Evolutionary conservation across 2,113 vertebrate genomes (phyloP).

Genomic region (Ailurus styani): DNA sequence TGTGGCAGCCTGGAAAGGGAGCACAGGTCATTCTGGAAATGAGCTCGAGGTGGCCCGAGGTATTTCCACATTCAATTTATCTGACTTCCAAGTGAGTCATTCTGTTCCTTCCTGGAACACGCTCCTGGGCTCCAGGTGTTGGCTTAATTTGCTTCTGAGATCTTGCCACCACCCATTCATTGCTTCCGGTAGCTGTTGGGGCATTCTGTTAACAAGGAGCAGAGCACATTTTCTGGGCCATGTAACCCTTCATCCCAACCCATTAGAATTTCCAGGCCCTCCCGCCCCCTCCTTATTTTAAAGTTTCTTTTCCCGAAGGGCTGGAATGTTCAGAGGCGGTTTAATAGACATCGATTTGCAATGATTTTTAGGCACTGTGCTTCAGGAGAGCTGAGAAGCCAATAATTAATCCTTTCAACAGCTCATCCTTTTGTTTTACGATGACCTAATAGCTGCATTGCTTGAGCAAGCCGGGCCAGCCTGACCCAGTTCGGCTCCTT

Average conservation of each 20-base stretch:
- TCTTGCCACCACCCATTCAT: neutral
- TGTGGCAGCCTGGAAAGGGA: accelerated
- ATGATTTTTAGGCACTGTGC: slow-evolving; percentile 68
- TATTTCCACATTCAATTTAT: accelerated
- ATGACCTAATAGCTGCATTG: slow-evolving; percentile 47
- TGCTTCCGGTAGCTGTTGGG: neutral
- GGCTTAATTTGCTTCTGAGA: slow-evolving; percentile 50
- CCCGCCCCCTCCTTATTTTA: neutral
- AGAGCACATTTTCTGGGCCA: slow-evolving; percentile 38
- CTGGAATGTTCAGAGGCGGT: slow-evolving; percentile 59
- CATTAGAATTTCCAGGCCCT: slow-evolving; percentile 42
- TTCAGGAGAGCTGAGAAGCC: slow-evolving; percentile 62
- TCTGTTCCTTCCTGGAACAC: neutral
- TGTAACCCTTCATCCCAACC: neutral
- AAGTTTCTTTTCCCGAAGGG: slow-evolving; percentile 50
- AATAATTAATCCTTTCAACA: slow-evolving; percentile 71
- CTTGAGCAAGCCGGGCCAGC: neutral
- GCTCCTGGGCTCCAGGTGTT: neutral
- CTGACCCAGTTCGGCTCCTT: neutral
- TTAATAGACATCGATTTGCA: slow-evolving; percentile 72
- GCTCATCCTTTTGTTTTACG: slow-evolving; percentile 65
- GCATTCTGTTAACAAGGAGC: slow-evolving; percentile 50
- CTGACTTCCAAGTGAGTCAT: neutral
- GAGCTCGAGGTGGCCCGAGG: neutral
- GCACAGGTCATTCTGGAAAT: neutral